A percentile compares a stretch with the other conserved stretches of the same genome.
Conservation (phyloP, 92 coral and sea anemone species). For the Anthopleura xanthogrammica region DNA sequence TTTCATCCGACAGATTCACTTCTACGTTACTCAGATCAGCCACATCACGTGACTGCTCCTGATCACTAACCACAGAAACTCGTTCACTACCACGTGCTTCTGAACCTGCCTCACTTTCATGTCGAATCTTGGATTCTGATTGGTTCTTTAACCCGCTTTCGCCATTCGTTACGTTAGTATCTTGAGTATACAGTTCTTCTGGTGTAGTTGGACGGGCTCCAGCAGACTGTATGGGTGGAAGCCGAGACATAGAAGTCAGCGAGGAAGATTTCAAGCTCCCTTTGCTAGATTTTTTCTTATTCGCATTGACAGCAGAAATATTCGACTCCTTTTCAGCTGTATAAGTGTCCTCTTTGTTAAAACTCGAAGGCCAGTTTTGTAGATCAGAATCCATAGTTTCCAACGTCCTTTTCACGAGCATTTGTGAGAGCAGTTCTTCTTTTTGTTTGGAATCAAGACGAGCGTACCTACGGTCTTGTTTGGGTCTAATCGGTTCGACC, state of each 20-base stretch:
- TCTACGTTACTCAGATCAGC: conserved; percentile 22
- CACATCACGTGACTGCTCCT: conserved; percentile 17
- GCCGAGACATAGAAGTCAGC: conserved; percentile 63
- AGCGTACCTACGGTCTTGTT: conserved; percentile 59
- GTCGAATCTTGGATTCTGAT: conserved; percentile 25
- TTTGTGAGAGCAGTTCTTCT: conserved; percentile 83
- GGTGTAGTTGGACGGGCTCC: conserved; percentile 67
- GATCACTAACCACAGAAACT: conserved; percentile 7
- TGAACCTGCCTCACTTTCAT: conserved; percentile 39
- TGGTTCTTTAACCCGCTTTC: neutral
- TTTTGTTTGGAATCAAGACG: conserved; percentile 68
- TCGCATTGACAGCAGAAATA: conserved; percentile 16
- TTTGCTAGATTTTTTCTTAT: conserved; percentile 43
- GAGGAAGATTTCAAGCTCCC: conserved; percentile 68
- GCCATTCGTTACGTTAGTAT: neutral
- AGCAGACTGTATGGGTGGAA: conserved; percentile 89
- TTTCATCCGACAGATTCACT: conserved; percentile 36
- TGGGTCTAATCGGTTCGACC: conserved; percentile 63
- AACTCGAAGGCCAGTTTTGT: conserved; percentile 59
- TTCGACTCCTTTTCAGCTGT: conserved; percentile 35
- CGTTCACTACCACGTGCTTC: conserved; percentile 33
- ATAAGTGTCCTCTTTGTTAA: conserved; percentile 27
- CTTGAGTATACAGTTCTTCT: conserved; percentile 7
- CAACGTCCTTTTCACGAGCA: conserved; percentile 77
- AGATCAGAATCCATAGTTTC: conserved; percentile 71